Percentiles rank a stretch among this genome's conserved stretches.
phyloP scores from a whole-genome alignment of 2,797 vertebrate species.

The Pseudochaenichthys georgianus region DNA sequence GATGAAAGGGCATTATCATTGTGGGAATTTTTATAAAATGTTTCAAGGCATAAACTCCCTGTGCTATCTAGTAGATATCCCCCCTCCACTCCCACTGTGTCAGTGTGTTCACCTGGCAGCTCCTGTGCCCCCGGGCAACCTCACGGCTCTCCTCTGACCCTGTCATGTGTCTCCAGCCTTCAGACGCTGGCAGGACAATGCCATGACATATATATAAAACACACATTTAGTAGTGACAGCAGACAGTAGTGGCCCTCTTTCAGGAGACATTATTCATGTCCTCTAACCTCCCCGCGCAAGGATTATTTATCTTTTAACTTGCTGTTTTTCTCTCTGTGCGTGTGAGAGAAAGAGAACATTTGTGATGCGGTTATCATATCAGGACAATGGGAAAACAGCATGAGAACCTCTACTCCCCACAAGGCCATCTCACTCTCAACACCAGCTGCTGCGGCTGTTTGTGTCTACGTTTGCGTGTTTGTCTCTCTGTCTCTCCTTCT shows the following conservation, averaged over 20 bases:
- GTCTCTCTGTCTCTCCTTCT: conserved; percentile 43
- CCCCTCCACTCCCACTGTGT: conserved; percentile 18
- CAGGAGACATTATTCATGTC: conserved; percentile 45
- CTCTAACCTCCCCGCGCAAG: conserved; percentile 25
- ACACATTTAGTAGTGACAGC: conserved; percentile 37
- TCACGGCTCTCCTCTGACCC: conserved; percentile 44
- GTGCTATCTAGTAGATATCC: conserved; percentile 8
- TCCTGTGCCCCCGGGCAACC: conserved; percentile 39
- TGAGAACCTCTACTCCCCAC: conserved; percentile 75
- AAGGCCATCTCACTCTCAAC: conserved; percentile 73
- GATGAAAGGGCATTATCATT: conserved; percentile 1
- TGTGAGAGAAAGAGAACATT: conserved; percentile 23
- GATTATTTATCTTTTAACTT: conserved; percentile 56
- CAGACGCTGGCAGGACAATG: conserved; percentile 57
- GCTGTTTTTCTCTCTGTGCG: conserved; percentile 23
- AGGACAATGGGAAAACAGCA: conserved; percentile 73
- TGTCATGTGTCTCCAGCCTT: conserved; percentile 66
- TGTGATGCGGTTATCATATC: conserved; percentile 75
- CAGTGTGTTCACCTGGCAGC: conserved; percentile 60
- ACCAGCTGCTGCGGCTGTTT: conserved; percentile 75
- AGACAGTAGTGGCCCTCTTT: conserved; percentile 39
- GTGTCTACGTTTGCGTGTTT: conserved; percentile 52
- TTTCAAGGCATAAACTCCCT: conserved; percentile 5
- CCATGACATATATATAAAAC: conserved; percentile 47
- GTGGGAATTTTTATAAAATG: conserved; percentile 10